A percentile compares a stretch with the other conserved stretches of the same genome.
Conservation (phyloP, 2,888 invertebrate species). For the Noctua janthe region DNA sequence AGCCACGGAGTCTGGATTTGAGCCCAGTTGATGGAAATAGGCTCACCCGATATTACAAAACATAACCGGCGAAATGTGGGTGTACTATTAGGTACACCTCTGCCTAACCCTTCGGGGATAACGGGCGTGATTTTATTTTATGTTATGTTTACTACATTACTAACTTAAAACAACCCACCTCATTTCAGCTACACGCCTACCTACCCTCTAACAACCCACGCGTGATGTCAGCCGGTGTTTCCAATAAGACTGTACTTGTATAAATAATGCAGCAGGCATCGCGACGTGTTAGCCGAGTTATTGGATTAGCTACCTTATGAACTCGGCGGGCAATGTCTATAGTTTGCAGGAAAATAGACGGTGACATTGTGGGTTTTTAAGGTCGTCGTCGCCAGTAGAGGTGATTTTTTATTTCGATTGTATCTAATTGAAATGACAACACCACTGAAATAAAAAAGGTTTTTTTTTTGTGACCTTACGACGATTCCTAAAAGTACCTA, state of each 20-base stretch:
- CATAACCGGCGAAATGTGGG: no score
- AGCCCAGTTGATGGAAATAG: no score
- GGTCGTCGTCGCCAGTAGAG: background rate
- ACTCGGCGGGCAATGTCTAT: slow-evolving; percentile 49
- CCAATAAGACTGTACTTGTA: slow-evolving; percentile 68
- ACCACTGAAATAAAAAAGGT: no score
- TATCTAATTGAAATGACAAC: background rate
- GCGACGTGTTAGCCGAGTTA: slow-evolving; percentile 59
- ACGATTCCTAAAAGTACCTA: no score
- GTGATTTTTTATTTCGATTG: background rate
- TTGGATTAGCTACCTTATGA: slow-evolving; percentile 68
- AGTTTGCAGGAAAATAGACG: slow-evolving; percentile 15
- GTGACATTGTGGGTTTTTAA: background rate
- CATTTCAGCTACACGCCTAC: background rate
- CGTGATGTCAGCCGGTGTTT: slow-evolving; percentile 44
- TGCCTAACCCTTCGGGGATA: no score
- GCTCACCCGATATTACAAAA: no score
- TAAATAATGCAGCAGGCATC: slow-evolving; percentile 71
- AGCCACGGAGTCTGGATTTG: no score
- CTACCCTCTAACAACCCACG: background rate
- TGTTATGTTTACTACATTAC: background rate
- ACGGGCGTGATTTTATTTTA: no score
- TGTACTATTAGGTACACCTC: no score
- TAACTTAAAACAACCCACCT: slow-evolving; percentile 1
- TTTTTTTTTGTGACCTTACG: no score